Percentiles rank a stretch among this genome's conserved stretches.
These are phyloP conservation scores for Thymelicus sylvestris DNA, from an alignment of 2,888 invertebrate genomes.

Conservation along the genomic window DNA sequence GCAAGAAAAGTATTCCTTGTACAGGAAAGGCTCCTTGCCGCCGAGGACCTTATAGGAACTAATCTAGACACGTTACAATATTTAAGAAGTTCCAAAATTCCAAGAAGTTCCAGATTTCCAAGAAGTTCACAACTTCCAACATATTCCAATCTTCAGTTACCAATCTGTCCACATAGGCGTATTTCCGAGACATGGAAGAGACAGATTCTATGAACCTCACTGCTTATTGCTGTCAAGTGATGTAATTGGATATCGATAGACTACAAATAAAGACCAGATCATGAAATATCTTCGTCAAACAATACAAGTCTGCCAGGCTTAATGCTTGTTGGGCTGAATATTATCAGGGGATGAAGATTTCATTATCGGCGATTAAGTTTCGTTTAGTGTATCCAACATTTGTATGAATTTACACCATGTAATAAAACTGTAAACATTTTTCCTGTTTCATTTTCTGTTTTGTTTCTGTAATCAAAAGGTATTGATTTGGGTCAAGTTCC, in stretches of 20 bases:
- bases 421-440: conserved; percentile 18
- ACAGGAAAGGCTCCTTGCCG: conserved; percentile 65
- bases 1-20: conserved; percentile 58
- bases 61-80: conserved; percentile 14
- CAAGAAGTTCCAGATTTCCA: no score
- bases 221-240: no score
- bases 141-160: no score
- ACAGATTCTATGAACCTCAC: no score
- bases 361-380: neutral
- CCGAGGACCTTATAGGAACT: conserved; percentile 62
- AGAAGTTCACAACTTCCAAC: no score
- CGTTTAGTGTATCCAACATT: neutral
- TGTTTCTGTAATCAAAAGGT: conserved; percentile 48
- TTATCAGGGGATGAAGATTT: neutral
- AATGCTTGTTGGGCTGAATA: neutral
- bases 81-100: no score
- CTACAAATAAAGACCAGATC: neutral
- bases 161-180: no score
- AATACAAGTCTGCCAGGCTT: neutral
- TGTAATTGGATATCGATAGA: neutral
- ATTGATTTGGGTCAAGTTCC: conserved; percentile 78
- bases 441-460: neutral
- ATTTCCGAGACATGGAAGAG: no score
- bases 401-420: conserved; percentile 1
- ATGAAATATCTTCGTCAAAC: neutral